A percentile compares a stretch with the other conserved stretches of the same genome.
phyloP scores from a whole-genome alignment of 2,113 vertebrate species.

The Protomyctophum bolini region DNA sequence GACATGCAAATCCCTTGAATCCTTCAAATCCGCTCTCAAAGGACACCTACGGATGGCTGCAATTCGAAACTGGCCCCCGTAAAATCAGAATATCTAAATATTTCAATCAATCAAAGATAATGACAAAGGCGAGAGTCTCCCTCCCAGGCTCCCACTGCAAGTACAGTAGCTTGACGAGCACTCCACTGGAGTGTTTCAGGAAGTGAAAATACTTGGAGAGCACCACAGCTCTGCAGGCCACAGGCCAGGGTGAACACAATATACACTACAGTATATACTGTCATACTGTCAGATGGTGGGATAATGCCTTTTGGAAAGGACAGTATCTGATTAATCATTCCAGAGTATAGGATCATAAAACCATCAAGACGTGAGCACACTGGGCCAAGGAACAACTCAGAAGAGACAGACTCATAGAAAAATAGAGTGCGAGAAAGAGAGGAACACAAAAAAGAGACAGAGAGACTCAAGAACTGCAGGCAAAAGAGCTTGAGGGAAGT shows the following conservation, averaged over 20 bases:
- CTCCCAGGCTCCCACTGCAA: neutral
- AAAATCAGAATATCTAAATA: too few species aligned
- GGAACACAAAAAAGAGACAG: neutral
- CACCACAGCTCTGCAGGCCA: slow-evolving; percentile 7
- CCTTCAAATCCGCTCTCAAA: too few species aligned
- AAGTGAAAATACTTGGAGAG: slow-evolving; percentile 18
- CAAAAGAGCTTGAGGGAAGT: slow-evolving; percentile 31
- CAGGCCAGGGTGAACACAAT: slow-evolving; percentile 17
- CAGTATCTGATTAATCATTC: slow-evolving; percentile 59
- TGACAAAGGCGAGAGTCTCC: slow-evolving; percentile 2
- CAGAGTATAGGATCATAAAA: slow-evolving; percentile 50
- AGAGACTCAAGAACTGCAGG: slow-evolving; percentile 33
- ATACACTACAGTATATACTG: neutral
- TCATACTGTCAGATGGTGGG: slow-evolving; percentile 7
- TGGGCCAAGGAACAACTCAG: slow-evolving; percentile 30
- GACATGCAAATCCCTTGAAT: too few species aligned
- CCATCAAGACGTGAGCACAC: slow-evolving; percentile 33
- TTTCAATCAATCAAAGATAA: too few species aligned
- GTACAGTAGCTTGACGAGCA: neutral
- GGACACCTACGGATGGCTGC: too few species aligned
- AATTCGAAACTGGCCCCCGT: too few species aligned
- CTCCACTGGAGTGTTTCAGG: slow-evolving; percentile 17
- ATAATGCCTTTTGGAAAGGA: slow-evolving; percentile 34
- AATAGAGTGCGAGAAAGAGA: neutral
- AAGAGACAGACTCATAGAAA: slow-evolving; percentile 22